Evolutionary conservation across 2,113 vertebrate genomes (phyloP), one percentile per base, ranked within the genome.

Genomic region (Parotia lawesii): DNA sequence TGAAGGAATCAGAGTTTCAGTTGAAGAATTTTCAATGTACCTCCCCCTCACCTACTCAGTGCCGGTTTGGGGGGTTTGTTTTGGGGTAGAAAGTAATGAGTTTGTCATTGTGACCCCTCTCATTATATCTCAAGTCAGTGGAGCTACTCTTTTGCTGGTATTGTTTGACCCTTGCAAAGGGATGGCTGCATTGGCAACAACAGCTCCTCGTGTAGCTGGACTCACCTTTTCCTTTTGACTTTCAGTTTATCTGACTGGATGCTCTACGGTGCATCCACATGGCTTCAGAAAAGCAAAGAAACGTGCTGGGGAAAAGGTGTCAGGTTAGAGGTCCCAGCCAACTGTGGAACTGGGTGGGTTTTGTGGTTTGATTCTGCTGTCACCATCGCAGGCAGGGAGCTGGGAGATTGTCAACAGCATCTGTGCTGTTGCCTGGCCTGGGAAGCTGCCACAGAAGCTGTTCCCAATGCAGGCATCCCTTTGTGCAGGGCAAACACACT

Each of bases 31-130:
- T 40, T 80, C 27, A 15, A 0, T 33, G 9, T 79, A 10, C 7
- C 28, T 51, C 23, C 9, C 15, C 4, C 0, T 51, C 23, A 17
- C 11, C 19, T 19, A 24, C 8, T 2, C 62, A 35, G 8, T 37
- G 18, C 33, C 25, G 28, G 16, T 7, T 8, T 5, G 3, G 12
- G 10, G 4, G 5, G 0, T 2, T 7, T 35, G 27, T 11, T 57
- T 61, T 17, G 23, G 23, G 33, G 6, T 44, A 42, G 44, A 40
- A 65, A 37, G 23, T 48, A 38, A 69, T 35, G 28, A 54, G 10
- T 31, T 53, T 66, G 22, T 69, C n/a, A 24, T 5, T 38, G 31
- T 87, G 66, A 56, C 18, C 7, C 9, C 9, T 71, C 29, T 70
- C 0, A 2, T 7, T 31, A 4, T 15, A 37, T 23, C 60, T 31